Evolutionary conservation across 2,113 vertebrate species (phyloP), one percentile per base, ranked within the genome.

Genomic region (Reinhardtius hippoglossoides): DNA sequence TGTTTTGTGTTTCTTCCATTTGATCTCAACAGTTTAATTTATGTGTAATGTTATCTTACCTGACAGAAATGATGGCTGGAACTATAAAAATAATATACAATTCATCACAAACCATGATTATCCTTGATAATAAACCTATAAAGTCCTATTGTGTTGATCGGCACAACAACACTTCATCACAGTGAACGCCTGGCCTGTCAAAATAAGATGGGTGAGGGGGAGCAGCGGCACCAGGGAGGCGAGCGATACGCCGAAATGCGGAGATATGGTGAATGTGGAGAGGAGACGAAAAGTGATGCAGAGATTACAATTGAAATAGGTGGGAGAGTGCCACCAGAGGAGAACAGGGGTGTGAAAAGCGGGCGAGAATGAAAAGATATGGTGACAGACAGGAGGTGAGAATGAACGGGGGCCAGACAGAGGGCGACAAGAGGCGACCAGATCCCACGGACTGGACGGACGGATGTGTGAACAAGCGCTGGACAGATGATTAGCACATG

Each of bases 401-500:
- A 89, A 87, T 77, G 72, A 81, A 75, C 48, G 0, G 0, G 10
- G 73, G 67, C 10, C 21, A 68, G 71, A 64, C 4, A 58, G 58
- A 60, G 82, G 58, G 24, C 56, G 72, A 54, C 62, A 35, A 69
- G 70, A 67, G 69, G 60, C 40, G 62, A 74, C 74, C 66, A 20
- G 54, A 63, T 60, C 59, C 66, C 23, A 18, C 2, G 20, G 55
- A 64, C 69, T 4, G 76, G 65, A 26, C 9, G 54, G 67, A 60
- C 16, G 9, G 52, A 78, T 63, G 87, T 84, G 87, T 73, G 84
- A 87, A 88, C 58, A 74, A 67, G 74, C 1, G 12, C 23, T 52
- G 67, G 87, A 89, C 88, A 83, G 82, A 78, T 85, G 86, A 91
- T 88, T 76, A 88, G 83, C 76, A 81, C 68, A 74, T 76, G 86